Evolutionary conservation across 2,113 vertebrate genomes (phyloP).

Genomic region (Sphaerodactylus townsendi): DNA sequence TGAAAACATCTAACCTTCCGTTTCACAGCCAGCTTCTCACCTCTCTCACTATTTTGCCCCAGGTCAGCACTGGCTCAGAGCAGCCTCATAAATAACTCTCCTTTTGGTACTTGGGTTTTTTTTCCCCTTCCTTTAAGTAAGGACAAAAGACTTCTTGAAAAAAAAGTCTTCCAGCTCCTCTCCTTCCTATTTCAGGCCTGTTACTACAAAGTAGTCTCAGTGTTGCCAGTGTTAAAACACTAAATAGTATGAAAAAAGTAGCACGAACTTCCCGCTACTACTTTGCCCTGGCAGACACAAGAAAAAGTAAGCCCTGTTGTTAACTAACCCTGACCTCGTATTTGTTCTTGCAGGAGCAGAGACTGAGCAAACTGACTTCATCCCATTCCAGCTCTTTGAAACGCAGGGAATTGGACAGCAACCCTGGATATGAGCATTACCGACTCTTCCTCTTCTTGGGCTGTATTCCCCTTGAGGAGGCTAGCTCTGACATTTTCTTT

Average conservation of each 20-base stretch:
- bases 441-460: too few relatives aligned
- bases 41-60: too few relatives aligned
- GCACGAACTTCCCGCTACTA: conserved; percentile 41
- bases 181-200: not conserved
- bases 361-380: too few relatives aligned
- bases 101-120: not conserved
- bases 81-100: too few relatives aligned
- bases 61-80: too few relatives aligned
- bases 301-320: conserved; percentile 32
- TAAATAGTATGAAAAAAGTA: conserved; percentile 40
- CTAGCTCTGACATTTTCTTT: too few relatives aligned
- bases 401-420: too few relatives aligned
- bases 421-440: too few relatives aligned
- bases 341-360: not conserved
- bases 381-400: too few relatives aligned
- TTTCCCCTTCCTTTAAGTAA: conserved; percentile 13
- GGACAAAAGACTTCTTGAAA: conserved; percentile 39
- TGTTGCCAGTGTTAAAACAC: conserved; percentile 42
- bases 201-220: conserved; percentile 52
- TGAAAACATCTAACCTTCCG: too few relatives aligned
- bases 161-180: conserved; percentile 39
- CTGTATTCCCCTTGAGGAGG: too few relatives aligned
- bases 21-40: too few relatives aligned
- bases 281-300: conserved; percentile 9
- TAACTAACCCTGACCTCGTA: not conserved